phyloP scores from a whole-genome alignment of 1,140 invertebrate species.

The Lethocerus indicus region DNA sequence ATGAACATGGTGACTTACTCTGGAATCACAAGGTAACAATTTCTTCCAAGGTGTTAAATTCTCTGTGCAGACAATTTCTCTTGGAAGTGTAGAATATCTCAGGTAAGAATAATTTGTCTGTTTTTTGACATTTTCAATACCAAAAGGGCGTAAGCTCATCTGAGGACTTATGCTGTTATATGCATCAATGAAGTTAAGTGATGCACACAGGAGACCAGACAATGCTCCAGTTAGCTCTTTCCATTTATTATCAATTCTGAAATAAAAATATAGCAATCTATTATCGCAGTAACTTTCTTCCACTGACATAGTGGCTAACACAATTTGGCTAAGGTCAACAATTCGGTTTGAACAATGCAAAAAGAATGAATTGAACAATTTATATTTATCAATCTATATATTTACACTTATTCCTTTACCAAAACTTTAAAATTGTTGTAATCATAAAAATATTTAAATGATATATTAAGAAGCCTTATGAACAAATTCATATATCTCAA shows the following conservation, averaged over 20 bases:
- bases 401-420: too few species aligned
- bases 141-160: conserved; percentile 62
- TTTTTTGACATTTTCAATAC: conserved; percentile 33
- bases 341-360: background rate
- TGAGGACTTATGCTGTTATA: conserved; percentile 72
- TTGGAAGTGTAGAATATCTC: conserved; percentile 73
- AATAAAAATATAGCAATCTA: background rate
- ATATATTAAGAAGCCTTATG: too few species aligned
- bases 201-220: conserved; percentile 88
- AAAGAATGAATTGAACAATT: background rate
- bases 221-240: conserved; percentile 71
- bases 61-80: conserved; percentile 95
- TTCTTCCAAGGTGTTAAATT: conserved; percentile 98
- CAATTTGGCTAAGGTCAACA: background rate
- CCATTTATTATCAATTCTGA: conserved; percentile 65
- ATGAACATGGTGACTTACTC: conserved; percentile 25
- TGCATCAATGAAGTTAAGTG: conserved; percentile 87
- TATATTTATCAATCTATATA: background rate
- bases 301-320: background rate
- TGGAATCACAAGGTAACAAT: conserved; percentile 78
- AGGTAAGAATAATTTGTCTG: conserved; percentile 29
- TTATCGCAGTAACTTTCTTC: background rate
- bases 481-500: too few species aligned
- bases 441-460: too few species aligned
- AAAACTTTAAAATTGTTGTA: too few species aligned